Conservation (phyloP, 2,113 vertebrate species). For the Apodemus speciosus region DNA sequence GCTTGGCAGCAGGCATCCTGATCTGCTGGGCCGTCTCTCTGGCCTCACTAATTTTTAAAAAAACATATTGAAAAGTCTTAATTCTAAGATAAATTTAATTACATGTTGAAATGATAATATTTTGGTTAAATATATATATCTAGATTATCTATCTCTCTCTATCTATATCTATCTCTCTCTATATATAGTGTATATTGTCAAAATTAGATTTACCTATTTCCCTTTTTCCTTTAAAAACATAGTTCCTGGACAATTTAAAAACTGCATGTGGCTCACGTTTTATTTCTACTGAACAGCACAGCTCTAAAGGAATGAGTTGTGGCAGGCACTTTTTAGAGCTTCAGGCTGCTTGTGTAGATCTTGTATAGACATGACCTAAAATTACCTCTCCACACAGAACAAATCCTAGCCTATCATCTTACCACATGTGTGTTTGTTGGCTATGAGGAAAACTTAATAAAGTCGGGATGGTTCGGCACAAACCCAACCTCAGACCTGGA, state of each 20-base stretch:
- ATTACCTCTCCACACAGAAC: conserved; percentile 44
- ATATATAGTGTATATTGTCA: neutral
- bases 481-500: conserved; percentile 39
- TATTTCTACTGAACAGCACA: neutral
- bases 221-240: conserved; percentile 26
- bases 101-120: conserved; percentile 7
- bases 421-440: conserved; percentile 56
- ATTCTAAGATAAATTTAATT: conserved; percentile 6
- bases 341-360: neutral
- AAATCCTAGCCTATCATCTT: conserved; percentile 45
- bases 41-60: neutral
- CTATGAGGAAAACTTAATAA: conserved; percentile 45
- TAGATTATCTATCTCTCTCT: no score
- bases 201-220: conserved; percentile 39
- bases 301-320: neutral
- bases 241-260: neutral
- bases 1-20: neutral
- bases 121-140: neutral
- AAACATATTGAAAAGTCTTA: neutral
- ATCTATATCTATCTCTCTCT: no score
- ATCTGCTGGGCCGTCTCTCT: neutral
- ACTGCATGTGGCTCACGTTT: neutral
- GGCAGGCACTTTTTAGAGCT: neutral
- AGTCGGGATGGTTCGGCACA: neutral
- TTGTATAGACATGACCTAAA: conserved; percentile 61